Conservation (phyloP, 2,888 invertebrate species). For the Nebria brevicollis region DNA sequence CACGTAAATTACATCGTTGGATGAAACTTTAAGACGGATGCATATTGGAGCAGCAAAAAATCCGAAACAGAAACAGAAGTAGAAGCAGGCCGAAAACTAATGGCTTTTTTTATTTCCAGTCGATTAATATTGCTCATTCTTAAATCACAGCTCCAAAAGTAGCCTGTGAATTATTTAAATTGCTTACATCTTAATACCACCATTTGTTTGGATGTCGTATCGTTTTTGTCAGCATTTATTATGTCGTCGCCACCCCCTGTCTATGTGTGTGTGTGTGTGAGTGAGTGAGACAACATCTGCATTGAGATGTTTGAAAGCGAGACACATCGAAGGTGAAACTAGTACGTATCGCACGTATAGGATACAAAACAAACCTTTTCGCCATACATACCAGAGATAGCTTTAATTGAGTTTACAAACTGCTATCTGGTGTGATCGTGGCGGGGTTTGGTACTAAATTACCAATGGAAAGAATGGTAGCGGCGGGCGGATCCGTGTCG, state of each 20-base stretch:
- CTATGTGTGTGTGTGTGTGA: background rate
- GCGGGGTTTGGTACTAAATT: constrained; percentile 34
- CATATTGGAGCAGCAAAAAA: background rate
- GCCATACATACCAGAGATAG: constrained; percentile 28
- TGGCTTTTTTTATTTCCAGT: constrained; percentile 42
- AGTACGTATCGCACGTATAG: constrained; percentile 12
- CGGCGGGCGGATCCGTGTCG: constrained; percentile 29
- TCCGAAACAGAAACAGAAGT: background rate
- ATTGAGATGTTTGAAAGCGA: background rate
- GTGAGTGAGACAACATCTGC: background rate
- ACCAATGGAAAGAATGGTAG: constrained; percentile 44
- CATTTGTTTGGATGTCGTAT: constrained; percentile 46
- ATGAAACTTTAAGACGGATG: background rate
- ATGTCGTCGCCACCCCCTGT: constrained; percentile 10
- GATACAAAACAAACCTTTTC: constrained; percentile 40
- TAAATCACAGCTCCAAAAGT: constrained; percentile 42
- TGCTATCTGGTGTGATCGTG: constrained; percentile 36
- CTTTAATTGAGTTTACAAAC: constrained; percentile 47
- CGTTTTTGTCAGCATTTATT: constrained; percentile 46
- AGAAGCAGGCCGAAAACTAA: constrained; percentile 22
- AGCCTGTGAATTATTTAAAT: constrained; percentile 47
- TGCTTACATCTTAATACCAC: constrained; percentile 47
- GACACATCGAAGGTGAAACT: background rate
- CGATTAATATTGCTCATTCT: constrained; percentile 45
- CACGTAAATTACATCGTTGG: background rate